Base-by-base conservation (phyloP, 2,888 invertebrate species). In the Microctonus hyperodae region DNA sequence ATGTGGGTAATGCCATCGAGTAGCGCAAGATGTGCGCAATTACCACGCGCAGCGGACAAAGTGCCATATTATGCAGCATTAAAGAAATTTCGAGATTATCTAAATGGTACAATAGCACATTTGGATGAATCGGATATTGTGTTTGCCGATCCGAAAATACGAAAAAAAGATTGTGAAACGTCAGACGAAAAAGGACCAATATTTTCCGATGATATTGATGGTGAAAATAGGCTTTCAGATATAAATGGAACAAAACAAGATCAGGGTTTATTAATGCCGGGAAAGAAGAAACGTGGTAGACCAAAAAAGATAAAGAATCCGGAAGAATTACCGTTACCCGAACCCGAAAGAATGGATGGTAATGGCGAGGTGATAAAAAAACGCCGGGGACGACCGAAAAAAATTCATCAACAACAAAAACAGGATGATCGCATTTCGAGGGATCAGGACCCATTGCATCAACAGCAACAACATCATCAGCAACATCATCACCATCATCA, bases 1-100 rank as follows among this genome's bases (percentile, higher is more conserved):
- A 95, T 97, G 89, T 98, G 96, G 95, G 98, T 98, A 82, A 97
- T 98, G 97, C 98, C 98, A 72, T 98, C 97, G 64, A 97, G 97
- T 60, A 97, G 96, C 81, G 97, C 98, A 59, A 90, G 98, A 62
- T 98, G 97, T 87, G 96, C 98, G 44, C 97, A 98, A 85, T 87
- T 98, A 75, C 98, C 98, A n/a, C 90, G 97, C 75, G 97, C 97
- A 22, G 94, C 96, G 0, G 98, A 98, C 87, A 98, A 98, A 87
- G 96, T 98, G 69, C 98, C 98, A 73, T 98, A 97, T 87, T 98
- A 97, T 87, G 91, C 94, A 69, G 97, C 97, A 62, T 88, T 98
- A 55, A 97, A 96, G 85, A 96, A 96, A 86, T 95, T 97, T 86
- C 90, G 97, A 63, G 98, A 98, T 86, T 95, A 94, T 86, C 87